Evolutionary conservation across 2,797 vertebrate species (phyloP), one percentile per base, ranked within the genome.

Genomic region (Xenops minutus): DNA sequence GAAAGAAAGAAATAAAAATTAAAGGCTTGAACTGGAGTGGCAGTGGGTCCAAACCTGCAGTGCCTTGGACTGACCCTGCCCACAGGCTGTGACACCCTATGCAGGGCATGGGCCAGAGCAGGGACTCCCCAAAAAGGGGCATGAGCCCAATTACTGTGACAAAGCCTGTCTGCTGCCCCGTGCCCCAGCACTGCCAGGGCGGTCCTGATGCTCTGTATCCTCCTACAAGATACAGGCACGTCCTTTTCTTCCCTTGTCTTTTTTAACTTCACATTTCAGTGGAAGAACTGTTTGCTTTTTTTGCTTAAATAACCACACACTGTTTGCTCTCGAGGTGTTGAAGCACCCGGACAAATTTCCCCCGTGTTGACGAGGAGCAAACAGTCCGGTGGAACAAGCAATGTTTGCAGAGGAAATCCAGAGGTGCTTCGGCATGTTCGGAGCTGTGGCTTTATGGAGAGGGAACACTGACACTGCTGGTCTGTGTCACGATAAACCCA

Each of bases 81-180:
- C 7, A 2, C 17, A 3, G 69, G 12, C 52, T 36, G 32, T 34
- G 54, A 12, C 32, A 3, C 12, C 27, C 30, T 3, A 1, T 0
- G 3, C 24, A 17, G 55, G 55, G 11, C 30, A 23, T 0, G 26
- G n/a, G 16, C 4, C 1, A 0, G 7, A 32, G 52, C 6, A 11
- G 29, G 7, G 22, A 30, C 29, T 73, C 46, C 62, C 66, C 24
- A 8, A 7, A 21, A 41, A 30, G 49, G 39, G 34, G 10, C 48
- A 21, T 0, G 0, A n/a, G 4, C 26, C 26, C 4, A 1, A 1
- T 0, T 22, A 7, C 27, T 7, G 43, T 49, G n/a, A 18, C 34
- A 9, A 3, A 48, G 63, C 15, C 22, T 4, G 32, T 5, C 32
- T 34, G 41, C 41, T 15, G 1, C 11, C 39, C 51, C 2, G 3